Evolutionary conservation across 2,888 invertebrate genomes (phyloP).

Genomic region (Drosophila monieri): DNA sequence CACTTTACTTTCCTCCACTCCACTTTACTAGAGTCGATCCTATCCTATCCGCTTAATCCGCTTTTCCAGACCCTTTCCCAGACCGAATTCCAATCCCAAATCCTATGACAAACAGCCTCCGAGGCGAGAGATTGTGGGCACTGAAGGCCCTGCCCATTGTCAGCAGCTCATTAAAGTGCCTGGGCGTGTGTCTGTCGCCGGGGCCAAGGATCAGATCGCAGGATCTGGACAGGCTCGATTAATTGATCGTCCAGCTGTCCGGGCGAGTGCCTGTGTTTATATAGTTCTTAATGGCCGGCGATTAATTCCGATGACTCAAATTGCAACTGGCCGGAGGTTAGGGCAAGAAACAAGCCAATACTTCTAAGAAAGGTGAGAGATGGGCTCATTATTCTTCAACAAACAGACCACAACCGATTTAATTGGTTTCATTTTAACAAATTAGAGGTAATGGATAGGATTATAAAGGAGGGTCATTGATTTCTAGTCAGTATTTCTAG

Average conservation of each 20-base stretch:
- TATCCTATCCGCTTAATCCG: conserved; percentile 57
- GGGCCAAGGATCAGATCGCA: conserved; percentile 43
- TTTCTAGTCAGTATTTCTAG: too few species aligned
- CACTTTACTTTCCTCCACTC: conserved; percentile 37
- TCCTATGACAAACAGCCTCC: conserved; percentile 33
- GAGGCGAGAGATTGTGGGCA: conserved; percentile 50
- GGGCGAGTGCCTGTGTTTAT: conserved; percentile 39
- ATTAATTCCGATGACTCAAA: conserved; percentile 45
- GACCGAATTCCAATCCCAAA: conserved; percentile 3
- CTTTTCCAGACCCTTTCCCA: conserved; percentile 33
- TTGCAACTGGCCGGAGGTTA: conserved; percentile 4
- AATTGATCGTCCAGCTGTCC: conserved; percentile 45
- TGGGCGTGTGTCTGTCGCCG: conserved; percentile 35
- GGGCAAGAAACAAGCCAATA: background rate
- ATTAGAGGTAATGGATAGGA: background rate
- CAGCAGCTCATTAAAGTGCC: conserved; percentile 63
- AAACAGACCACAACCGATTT: background rate
- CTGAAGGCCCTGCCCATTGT: conserved; percentile 54
- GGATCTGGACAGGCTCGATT: conserved; percentile 51
- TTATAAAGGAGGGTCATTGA: background rate
- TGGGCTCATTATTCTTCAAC: background rate
- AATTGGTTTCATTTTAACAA: background rate
- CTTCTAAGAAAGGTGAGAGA: conserved; percentile 8
- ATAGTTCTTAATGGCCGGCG: conserved; percentile 46
- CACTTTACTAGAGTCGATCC: background rate